Evolutionary conservation across 2,113 vertebrate species (phyloP).

Genomic region (Mormoops blainvillei): DNA sequence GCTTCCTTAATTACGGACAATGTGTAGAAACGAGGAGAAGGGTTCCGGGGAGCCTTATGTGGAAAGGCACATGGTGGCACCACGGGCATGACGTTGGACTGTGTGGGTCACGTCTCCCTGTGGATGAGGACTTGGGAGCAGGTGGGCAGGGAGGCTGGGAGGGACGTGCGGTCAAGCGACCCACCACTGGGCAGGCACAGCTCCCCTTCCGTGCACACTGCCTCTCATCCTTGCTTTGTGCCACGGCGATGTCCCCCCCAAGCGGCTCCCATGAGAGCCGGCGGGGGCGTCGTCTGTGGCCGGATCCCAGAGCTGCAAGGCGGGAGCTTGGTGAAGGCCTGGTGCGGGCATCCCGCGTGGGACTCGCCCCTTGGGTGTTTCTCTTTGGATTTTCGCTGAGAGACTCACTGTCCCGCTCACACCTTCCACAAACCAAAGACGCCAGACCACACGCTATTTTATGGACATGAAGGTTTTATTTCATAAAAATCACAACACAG

Average conservation of each 20-base stretch:
- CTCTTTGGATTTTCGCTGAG: rapidly evolving
- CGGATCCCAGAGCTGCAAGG: neutral
- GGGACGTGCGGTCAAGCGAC: rapidly evolving
- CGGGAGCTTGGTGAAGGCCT: rapidly evolving
- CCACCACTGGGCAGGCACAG: too few relatives aligned
- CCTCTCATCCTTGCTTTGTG: rapidly evolving
- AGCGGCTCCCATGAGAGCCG: rapidly evolving
- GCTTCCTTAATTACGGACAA: neutral
- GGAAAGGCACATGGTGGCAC: neutral
- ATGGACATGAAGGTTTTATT: conserved; percentile 69
- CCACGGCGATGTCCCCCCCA: neutral
- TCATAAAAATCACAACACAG: conserved; percentile 24
- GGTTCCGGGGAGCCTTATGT: neutral
- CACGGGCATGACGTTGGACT: rapidly evolving
- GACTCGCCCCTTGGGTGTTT: rapidly evolving
- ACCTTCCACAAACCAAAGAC: neutral
- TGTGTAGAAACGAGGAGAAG: rapidly evolving
- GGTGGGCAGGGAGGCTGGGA: neutral
- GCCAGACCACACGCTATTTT: neutral
- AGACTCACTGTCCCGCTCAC: too few relatives aligned
- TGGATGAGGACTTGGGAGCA: rapidly evolving
- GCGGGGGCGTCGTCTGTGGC: neutral
- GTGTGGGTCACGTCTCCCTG: rapidly evolving
- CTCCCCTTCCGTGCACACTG: too few relatives aligned
- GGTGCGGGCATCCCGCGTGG: rapidly evolving